Conservation (phyloP, 1,140 invertebrate genomes). For the Drosophila hydei region DNA sequence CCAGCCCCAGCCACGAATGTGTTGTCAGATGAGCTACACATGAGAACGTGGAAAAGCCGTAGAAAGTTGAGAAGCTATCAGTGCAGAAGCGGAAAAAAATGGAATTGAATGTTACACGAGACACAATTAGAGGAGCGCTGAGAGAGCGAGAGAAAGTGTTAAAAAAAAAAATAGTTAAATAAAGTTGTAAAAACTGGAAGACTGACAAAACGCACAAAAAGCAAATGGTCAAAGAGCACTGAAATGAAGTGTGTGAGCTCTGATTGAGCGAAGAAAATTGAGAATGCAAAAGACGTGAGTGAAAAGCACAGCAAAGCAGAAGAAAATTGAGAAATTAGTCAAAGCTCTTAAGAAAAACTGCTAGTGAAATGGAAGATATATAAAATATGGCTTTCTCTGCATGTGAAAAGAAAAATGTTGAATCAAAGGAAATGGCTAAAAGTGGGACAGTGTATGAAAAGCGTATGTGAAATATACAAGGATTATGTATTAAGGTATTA, state of each 20-base stretch:
- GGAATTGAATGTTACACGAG: slow-evolving; percentile 61
- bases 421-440: no score
- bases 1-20: not conserved
- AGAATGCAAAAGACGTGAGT: not conserved
- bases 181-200: slow-evolving; percentile 8
- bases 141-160: not conserved
- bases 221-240: not conserved
- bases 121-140: slow-evolving; percentile 67
- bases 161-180: slow-evolving; percentile 33
- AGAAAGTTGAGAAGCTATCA: slow-evolving; percentile 53
- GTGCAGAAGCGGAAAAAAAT: slow-evolving; percentile 35
- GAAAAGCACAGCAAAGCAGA: not conserved
- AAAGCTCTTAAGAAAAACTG: not conserved
- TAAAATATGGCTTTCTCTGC: no score
- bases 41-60: slow-evolving; percentile 18
- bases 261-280: slow-evolving; percentile 3
- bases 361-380: no score
- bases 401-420: no score
- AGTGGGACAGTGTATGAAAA: no score
- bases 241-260: slow-evolving; percentile 1
- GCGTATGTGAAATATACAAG: no score
- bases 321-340: slow-evolving; percentile 8
- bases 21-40: slow-evolving; percentile 29
- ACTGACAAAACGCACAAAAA: not conserved
- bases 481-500: no score